Evolutionary conservation across 2,888 invertebrate genomes (phyloP).

Genomic region (Leptinotarsa haldemani): DNA sequence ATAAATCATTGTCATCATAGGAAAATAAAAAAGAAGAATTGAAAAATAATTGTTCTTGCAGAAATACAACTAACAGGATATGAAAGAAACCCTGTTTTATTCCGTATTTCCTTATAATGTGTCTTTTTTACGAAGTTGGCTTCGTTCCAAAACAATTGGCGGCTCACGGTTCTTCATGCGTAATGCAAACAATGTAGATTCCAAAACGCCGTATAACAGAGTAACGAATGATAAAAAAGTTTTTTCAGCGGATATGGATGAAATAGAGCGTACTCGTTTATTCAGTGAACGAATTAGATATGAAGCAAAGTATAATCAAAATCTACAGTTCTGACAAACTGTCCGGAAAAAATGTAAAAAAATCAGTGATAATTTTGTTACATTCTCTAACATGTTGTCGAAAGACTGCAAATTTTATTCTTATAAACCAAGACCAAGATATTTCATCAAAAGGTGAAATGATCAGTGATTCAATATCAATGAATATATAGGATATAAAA

Average conservation of each 20-base stretch:
- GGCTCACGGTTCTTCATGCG: not conserved
- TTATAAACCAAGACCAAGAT: not conserved
- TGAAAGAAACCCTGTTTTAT: not conserved
- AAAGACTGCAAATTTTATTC: not conserved
- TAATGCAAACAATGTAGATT: conserved; percentile 12
- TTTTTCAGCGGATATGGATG: not conserved
- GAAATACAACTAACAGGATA: not conserved
- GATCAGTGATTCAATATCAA: too few species aligned
- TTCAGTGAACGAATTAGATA: not conserved
- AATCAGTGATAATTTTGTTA: too few species aligned
- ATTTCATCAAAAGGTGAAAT: too few species aligned
- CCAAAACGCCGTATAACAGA: not conserved
- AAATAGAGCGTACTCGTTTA: conserved; percentile 1
- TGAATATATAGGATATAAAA: too few species aligned
- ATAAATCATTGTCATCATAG: too few species aligned
- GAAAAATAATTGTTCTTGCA: too few species aligned
- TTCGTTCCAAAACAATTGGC: conserved; percentile 17
- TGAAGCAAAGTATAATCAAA: not conserved
- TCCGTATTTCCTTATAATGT: not conserved
- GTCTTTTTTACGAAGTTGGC: not conserved
- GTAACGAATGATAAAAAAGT: conserved; percentile 4
- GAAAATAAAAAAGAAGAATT: too few species aligned
- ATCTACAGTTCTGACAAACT: not conserved
- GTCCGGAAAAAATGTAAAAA: too few species aligned
- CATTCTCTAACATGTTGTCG: too few species aligned